Evolutionary conservation across 2,113 vertebrate genomes (phyloP).

Genomic region (Sisor rabdophorus): DNA sequence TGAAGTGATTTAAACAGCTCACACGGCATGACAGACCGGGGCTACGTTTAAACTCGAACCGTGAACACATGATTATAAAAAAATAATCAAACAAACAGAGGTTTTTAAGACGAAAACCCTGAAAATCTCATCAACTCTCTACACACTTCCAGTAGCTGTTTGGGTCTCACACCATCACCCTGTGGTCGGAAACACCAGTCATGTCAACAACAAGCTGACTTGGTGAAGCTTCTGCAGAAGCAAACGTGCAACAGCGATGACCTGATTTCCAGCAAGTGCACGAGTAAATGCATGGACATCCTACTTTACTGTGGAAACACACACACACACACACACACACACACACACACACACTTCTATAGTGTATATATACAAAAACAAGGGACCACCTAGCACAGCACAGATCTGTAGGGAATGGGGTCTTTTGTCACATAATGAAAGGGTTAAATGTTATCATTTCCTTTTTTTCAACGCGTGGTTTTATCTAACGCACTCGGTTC

Average conservation of each 20-base stretch:
- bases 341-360: too few species aligned
- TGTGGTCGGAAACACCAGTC: constrained; percentile 36
- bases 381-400: background rate
- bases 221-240: constrained; percentile 19
- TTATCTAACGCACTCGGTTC: background rate
- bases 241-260: constrained; percentile 15
- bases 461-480: constrained; percentile 12
- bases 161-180: background rate
- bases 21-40: too few species aligned
- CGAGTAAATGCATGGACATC: background rate
- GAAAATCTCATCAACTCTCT: background rate
- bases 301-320: background rate
- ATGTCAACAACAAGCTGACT: too few species aligned
- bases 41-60: too few species aligned
- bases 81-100: too few species aligned
- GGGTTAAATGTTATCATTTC: too few species aligned
- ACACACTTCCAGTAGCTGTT: background rate
- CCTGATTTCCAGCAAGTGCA: constrained; percentile 36
- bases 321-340: background rate
- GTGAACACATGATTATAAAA: too few species aligned
- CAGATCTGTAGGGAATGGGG: too few species aligned
- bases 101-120: too few species aligned
- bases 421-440: too few species aligned
- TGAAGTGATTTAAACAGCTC: too few species aligned
- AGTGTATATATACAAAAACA: background rate